These are phyloP conservation scores for Leptestheria dahalacensis DNA, from an alignment of 1,140 invertebrate species.

Conservation along the genomic window DNA sequence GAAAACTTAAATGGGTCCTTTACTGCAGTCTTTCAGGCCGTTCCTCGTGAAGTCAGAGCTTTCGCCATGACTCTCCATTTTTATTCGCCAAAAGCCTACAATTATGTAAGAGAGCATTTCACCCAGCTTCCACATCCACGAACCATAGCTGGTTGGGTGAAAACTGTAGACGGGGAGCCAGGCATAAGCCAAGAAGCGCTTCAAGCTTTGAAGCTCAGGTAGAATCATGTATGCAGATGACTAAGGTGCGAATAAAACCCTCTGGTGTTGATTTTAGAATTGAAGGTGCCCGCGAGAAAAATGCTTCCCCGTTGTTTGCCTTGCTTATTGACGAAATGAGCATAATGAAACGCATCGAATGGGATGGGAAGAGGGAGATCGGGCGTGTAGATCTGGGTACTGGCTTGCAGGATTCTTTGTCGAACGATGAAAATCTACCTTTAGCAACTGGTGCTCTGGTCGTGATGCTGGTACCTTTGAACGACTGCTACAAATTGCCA, in stretches of 20 bases:
- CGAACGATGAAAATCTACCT: neutral
- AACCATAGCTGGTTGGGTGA: neutral
- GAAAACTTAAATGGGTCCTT: neutral
- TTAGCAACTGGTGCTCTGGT: neutral
- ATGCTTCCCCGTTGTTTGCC: neutral
- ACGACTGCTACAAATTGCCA: neutral
- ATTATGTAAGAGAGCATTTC: neutral
- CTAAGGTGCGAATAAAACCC: neutral
- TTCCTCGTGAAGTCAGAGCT: neutral
- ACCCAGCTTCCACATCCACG: neutral
- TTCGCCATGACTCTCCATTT: neutral
- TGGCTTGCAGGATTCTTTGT: neutral
- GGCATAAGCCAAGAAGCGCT: neutral
- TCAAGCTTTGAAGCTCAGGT: neutral
- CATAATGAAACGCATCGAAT: neutral
- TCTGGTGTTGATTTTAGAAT: neutral
- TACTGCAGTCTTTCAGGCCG: neutral
- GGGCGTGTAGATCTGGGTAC: neutral
- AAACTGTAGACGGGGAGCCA: neutral
- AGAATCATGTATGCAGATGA: neutral
- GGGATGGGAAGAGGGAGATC: neutral
- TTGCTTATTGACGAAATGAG: neutral
- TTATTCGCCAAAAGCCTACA: neutral
- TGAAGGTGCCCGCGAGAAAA: neutral
- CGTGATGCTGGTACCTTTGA: neutral